Evolutionary conservation across 2,888 invertebrate species (phyloP).

Genomic region (Drosophila algonquin): DNA sequence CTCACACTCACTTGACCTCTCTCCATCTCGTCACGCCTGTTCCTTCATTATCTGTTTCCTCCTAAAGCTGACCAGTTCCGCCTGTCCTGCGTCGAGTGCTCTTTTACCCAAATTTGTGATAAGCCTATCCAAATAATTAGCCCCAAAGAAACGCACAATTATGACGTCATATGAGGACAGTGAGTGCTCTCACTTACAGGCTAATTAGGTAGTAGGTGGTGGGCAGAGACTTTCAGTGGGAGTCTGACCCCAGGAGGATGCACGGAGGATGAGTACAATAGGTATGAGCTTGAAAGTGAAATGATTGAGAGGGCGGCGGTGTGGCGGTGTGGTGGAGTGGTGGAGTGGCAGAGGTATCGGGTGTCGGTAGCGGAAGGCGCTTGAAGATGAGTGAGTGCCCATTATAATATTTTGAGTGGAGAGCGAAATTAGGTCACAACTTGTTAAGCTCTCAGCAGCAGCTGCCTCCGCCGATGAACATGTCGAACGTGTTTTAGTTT

Average conservation of each 20-base stretch:
- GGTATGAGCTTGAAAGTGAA: constrained; percentile 19
- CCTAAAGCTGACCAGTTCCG: background rate
- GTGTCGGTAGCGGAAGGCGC: constrained; percentile 6
- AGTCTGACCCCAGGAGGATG: background rate
- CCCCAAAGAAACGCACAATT: constrained; percentile 62
- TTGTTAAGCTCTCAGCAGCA: constrained; percentile 32
- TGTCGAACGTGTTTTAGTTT: constrained; percentile 71
- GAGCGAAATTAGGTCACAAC: constrained; percentile 69
- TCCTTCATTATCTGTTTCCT: background rate
- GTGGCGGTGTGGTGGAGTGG: background rate
- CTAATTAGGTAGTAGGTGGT: constrained; percentile 53
- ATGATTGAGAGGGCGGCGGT: constrained; percentile 12
- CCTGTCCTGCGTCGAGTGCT: constrained; percentile 1
- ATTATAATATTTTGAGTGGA: constrained; percentile 69
- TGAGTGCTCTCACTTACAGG: constrained; percentile 64
- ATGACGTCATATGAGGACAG: constrained; percentile 35
- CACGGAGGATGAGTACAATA: background rate
- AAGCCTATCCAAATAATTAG: constrained; percentile 67
- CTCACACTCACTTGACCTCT: background rate
- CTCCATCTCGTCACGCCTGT: constrained; percentile 1
- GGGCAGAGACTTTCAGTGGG: constrained; percentile 14
- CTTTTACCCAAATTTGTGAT: constrained; percentile 52
- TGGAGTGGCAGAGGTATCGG: background rate
- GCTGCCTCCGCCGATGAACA: constrained; percentile 59
- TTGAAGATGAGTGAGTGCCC: constrained; percentile 15